Evolutionary conservation across 2,113 vertebrate genomes (phyloP).

Genomic region (Myotis davidii): DNA sequence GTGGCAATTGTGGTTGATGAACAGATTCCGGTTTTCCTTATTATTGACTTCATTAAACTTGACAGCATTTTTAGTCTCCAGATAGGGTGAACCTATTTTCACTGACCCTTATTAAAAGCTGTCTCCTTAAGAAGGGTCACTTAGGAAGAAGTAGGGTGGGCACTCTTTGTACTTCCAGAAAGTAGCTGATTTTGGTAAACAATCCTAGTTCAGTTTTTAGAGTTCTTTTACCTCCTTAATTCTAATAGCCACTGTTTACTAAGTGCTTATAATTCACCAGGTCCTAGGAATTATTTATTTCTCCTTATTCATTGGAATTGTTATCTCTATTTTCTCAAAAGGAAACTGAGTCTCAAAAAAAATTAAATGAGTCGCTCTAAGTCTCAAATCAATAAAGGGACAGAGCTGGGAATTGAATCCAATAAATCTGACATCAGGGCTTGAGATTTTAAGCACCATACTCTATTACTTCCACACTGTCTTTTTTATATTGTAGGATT

Average conservation of each 20-base stretch:
- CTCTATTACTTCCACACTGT: not conserved
- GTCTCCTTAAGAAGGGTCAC: constrained; percentile 63
- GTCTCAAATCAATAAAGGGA: not conserved
- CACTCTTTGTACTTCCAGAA: constrained; percentile 41
- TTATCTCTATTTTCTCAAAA: not conserved
- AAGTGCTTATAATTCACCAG: not conserved
- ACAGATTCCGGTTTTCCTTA: constrained; percentile 64
- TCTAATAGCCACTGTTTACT: not conserved
- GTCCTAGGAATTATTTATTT: not conserved
- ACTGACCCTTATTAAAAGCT: constrained; percentile 65
- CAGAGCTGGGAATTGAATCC: not conserved
- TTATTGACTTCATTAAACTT: constrained; percentile 80
- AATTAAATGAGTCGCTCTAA: not conserved
- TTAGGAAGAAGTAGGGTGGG: not conserved
- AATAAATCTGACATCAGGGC: not conserved
- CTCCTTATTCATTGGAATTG: not conserved
- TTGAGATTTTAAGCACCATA: not conserved
- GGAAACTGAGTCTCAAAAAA: not conserved
- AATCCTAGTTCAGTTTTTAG: constrained; percentile 37
- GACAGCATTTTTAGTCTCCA: constrained; percentile 74
- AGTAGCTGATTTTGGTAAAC: constrained; percentile 63
- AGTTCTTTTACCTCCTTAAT: not conserved
- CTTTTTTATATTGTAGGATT: not conserved
- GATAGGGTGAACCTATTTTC: constrained; percentile 51
- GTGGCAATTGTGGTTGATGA: constrained; percentile 72